These are phyloP conservation scores for Ecdyonurus torrentis DNA, from an alignment of 2,888 invertebrate genomes.

Conservation along the genomic window DNA sequence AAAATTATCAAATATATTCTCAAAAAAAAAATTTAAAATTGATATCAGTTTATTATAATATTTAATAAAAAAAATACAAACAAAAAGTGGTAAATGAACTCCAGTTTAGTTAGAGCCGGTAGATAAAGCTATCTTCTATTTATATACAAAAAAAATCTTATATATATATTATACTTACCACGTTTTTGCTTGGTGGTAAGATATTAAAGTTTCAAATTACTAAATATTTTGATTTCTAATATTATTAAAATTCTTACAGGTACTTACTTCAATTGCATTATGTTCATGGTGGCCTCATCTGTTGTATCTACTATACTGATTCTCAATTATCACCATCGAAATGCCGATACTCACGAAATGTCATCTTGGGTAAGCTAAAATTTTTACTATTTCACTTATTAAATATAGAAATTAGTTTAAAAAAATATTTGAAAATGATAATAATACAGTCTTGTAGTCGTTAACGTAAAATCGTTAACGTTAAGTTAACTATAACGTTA, in stretches of 20 bases:
- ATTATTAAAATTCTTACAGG: constrained; percentile 35
- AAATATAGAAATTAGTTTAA: too few relatives aligned
- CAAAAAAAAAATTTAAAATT: background rate
- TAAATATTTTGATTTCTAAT: background rate
- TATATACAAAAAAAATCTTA: too few relatives aligned
- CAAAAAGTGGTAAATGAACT: background rate
- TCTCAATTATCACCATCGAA: constrained; percentile 94
- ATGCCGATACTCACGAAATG: constrained; percentile 94
- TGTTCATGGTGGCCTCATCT: constrained; percentile 98
- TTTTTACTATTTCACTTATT: too few relatives aligned
- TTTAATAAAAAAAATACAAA: background rate
- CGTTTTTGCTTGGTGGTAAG: too few relatives aligned
- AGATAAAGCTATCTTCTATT: too few relatives aligned
- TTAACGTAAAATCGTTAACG: too few relatives aligned
- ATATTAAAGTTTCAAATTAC: too few relatives aligned
- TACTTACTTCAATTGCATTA: constrained; percentile 98
- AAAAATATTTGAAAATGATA: too few relatives aligned
- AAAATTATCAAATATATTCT: constrained; percentile 5
- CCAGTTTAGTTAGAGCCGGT: background rate
- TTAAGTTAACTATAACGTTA: too few relatives aligned
- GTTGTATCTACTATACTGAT: constrained; percentile 96
- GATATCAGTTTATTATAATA: too few relatives aligned
- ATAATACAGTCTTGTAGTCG: too few relatives aligned
- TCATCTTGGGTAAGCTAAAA: constrained; percentile 72
- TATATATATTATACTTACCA: too few relatives aligned